Evolutionary conservation across 2,888 invertebrate genomes (phyloP).

Genomic region (Amphipoea oculea): DNA sequence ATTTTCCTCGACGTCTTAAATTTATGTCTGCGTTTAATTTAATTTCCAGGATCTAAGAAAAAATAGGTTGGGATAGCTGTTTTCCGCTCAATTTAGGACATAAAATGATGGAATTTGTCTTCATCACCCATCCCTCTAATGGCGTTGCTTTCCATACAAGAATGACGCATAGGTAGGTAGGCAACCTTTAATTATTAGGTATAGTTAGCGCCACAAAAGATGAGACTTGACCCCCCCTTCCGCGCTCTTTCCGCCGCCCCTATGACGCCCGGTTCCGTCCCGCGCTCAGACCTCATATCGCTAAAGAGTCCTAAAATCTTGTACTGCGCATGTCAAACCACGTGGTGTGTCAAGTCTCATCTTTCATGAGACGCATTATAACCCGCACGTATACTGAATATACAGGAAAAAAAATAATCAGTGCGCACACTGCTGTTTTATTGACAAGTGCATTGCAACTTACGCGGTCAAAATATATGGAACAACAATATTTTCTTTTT

Average conservation of each 20-base stretch:
- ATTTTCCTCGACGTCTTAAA: conserved; percentile 60
- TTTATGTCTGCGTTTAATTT: conserved; percentile 64
- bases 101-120: conserved; percentile 40
- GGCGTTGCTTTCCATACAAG: not conserved
- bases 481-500: not conserved
- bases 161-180: not conserved
- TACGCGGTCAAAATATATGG: not conserved
- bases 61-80: conserved; percentile 44
- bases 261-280: too few relatives aligned
- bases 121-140: conserved; percentile 23
- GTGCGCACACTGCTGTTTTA: too few relatives aligned
- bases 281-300: too few relatives aligned
- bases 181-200: not conserved
- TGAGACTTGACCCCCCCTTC: too few relatives aligned
- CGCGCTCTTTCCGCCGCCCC: too few relatives aligned
- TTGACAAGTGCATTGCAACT: too few relatives aligned
- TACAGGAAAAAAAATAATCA: not conserved
- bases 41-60: conserved; percentile 58
- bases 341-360: too few relatives aligned
- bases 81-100: conserved; percentile 37
- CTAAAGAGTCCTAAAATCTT: too few relatives aligned
- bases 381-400: not conserved
- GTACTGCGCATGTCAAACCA: too few relatives aligned
- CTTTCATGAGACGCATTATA: too few relatives aligned
- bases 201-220: too few relatives aligned